phyloP scores from a whole-genome alignment of 1,140 invertebrate species.

The Hesperophylax magnus region DNA sequence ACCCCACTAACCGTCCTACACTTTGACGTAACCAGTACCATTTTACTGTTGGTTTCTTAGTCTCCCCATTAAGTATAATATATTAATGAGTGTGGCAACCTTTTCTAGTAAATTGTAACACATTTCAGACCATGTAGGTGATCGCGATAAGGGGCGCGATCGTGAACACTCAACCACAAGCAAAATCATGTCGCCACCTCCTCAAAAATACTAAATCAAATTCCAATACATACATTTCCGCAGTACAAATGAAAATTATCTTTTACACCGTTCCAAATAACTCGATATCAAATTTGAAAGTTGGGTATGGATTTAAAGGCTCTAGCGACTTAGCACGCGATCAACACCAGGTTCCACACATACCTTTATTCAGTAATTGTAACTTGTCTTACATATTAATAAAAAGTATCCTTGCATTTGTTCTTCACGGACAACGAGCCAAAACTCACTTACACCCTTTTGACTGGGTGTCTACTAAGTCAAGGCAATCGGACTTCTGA shows the following conservation, averaged over 20 bases:
- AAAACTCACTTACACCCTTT: too few relatives aligned
- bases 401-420: neutral
- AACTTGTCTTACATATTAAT: conserved; percentile 22
- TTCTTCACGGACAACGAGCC: neutral
- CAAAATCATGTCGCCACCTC: neutral
- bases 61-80: conserved; percentile 50
- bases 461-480: neutral
- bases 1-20: conserved; percentile 24
- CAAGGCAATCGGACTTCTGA: conserved; percentile 14
- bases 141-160: conserved; percentile 53
- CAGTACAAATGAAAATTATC: neutral
- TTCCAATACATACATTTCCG: neutral
- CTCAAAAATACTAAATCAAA: conserved; percentile 4
- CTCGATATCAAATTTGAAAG: neutral
- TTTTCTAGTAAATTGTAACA: conserved; percentile 59
- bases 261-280: neutral
- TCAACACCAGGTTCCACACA: conserved; percentile 33
- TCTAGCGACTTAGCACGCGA: conserved; percentile 35
- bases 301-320: conserved; percentile 50
- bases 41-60: conserved; percentile 55
- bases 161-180: neutral
- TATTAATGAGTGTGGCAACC: conserved; percentile 56
- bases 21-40: conserved; percentile 28
- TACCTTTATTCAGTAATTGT: conserved; percentile 19
- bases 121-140: conserved; percentile 58